Conservation (phyloP, 2,888 invertebrate genomes). For the Athalia rosae region DNA sequence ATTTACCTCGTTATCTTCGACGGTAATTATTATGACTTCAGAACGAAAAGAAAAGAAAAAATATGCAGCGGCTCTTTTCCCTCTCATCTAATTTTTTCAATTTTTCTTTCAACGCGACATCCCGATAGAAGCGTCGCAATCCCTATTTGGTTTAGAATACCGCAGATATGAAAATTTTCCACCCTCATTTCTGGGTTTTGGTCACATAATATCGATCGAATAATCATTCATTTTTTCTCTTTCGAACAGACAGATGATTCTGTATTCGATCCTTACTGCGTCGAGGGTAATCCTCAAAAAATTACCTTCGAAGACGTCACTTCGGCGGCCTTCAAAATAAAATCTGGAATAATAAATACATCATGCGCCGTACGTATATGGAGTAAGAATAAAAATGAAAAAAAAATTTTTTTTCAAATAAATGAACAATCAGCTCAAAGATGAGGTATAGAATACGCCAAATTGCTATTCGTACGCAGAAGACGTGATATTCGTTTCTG, state of each 20-base stretch:
- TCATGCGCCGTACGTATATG: constrained; percentile 84
- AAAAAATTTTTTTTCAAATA: not conserved
- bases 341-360: constrained; percentile 87
- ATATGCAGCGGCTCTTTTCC: not conserved
- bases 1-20: constrained; percentile 7
- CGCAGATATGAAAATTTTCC: too few species aligned
- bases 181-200: too few species aligned
- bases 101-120: too few species aligned
- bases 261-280: constrained; percentile 77
- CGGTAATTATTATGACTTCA: not conserved
- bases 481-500: not conserved
- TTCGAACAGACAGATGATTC: constrained; percentile 52
- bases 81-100: too few species aligned
- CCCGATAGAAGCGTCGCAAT: too few species aligned
- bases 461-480: not conserved
- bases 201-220: not conserved
- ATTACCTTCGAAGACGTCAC: constrained; percentile 91
- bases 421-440: constrained; percentile 10
- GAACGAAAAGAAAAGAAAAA: not conserved
- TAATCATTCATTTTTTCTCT: constrained; percentile 5
- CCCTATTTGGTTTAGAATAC: too few species aligned
- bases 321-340: constrained; percentile 92
- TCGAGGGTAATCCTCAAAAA: constrained; percentile 81
- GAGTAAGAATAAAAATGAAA: not conserved
- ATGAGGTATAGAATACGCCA: not conserved